phyloP scores from a whole-genome alignment of 2,797 vertebrate species.

The Crax fasciolata region DNA sequence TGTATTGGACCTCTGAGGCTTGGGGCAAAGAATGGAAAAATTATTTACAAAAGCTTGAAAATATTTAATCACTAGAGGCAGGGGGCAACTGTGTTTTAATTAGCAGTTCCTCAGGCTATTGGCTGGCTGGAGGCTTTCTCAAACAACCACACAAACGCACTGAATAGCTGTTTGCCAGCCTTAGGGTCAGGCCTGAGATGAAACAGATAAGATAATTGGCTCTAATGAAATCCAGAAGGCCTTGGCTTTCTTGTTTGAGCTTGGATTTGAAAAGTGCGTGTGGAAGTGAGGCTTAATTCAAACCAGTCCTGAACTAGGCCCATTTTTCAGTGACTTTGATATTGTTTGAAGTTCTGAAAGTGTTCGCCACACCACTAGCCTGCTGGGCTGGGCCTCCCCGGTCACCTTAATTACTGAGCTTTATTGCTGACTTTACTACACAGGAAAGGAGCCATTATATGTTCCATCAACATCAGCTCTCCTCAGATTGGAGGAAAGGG shows the following conservation, averaged over 20 bases:
- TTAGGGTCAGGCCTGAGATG: constrained; percentile 97
- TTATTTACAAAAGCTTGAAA: constrained; percentile 98
- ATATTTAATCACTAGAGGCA: constrained; percentile 98
- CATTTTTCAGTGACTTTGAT: constrained; percentile 92
- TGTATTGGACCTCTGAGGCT: constrained; percentile 89
- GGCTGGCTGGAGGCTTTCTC: constrained; percentile 91
- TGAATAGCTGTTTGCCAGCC: constrained; percentile 94
- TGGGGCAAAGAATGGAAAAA: constrained; percentile 93
- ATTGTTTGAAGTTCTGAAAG: constrained; percentile 98
- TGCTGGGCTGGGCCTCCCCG: constrained; percentile 94
- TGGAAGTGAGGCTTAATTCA: constrained; percentile 97
- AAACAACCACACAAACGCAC: constrained; percentile 92
- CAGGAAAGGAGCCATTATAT: constrained; percentile 99
- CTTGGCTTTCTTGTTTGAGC: constrained; percentile 91
- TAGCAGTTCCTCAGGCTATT: constrained; percentile 93
- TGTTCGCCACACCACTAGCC: constrained; percentile 92
- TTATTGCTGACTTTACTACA: constrained; percentile 97
- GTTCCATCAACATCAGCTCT: constrained; percentile 97
- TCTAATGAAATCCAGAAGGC: constrained; percentile 99
- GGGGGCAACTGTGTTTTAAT: constrained; percentile 97
- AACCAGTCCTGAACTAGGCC: constrained; percentile 93
- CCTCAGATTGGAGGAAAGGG: constrained; percentile 93
- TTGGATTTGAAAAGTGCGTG: constrained; percentile 95
- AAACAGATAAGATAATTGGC: constrained; percentile 99
- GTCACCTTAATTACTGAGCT: constrained; percentile 99